Base-by-base conservation (phyloP, 1,140 invertebrate genomes). In the Eubasilissa regina region DNA sequence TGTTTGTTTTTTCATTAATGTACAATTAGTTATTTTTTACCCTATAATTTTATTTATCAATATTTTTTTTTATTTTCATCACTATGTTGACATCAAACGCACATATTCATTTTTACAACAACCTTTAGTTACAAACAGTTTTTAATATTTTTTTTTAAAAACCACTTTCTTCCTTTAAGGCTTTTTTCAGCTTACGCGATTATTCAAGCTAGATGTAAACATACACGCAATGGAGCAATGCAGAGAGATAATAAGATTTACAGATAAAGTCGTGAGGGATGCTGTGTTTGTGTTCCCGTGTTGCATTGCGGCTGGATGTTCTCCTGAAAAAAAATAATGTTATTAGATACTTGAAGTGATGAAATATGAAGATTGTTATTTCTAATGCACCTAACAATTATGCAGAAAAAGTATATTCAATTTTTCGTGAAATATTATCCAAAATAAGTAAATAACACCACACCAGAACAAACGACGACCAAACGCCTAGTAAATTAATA, bases 271-370 rank as follows among this genome's bases (percentile, higher is more conserved):
- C 62, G 87, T 87, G 8, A 87, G 86, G 11, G 88, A 89, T 66
- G 88, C 88, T 79, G 88, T 89, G 83, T 89, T 89, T 3, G 87
- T 87, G 79, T 89, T 89, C 15, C 94, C 94, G 83, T 95, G 94
- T 86, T 96, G 94, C 94, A 96, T 96, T 9, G 95, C 95, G 51
- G 94, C 94, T 79, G 94, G 95, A 86, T 95, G 94, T 85, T 96
- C 95, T 81, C 94, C 95, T 84, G 89, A 88, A 87, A 86, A 85
- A 35, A 12, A 72, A 70, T 4, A 3, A 70, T 45, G 6, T 66
- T 68, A 45, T 15, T 8, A 68, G 1, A 45, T 47, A 68, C 25
- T 35, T 60, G 4, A 60, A 60, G 12, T 15, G 10, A 60, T 17
- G 1, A 10, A 15, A 10, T 15, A 51, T 1, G 11, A 15, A 51